Conservation (phyloP, 2,113 vertebrate species). For the Agelaius phoeniceus region DNA sequence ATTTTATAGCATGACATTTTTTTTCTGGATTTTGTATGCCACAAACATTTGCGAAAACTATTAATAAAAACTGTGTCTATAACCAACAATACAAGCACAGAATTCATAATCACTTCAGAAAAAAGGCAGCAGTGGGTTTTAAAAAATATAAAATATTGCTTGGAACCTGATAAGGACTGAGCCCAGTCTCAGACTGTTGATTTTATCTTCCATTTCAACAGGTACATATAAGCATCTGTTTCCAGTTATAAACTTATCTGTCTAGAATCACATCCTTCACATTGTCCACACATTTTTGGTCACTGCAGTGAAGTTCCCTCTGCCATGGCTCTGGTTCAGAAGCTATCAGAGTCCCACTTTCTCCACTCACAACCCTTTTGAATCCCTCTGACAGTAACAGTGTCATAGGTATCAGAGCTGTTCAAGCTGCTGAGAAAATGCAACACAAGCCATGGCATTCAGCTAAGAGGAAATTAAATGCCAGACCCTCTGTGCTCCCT, state of each 20-base stretch:
- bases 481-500: background rate
- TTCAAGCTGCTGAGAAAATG: background rate
- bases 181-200: background rate
- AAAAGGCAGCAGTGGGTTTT: background rate
- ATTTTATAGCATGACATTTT: background rate
- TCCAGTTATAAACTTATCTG: background rate
- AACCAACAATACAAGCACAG: background rate
- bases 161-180: background rate
- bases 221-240: background rate
- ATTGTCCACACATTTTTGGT: background rate
- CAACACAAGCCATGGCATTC: background rate
- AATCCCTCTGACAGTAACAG: background rate
- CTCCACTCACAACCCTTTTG: background rate
- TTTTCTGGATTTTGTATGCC: background rate
- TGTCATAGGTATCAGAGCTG: background rate
- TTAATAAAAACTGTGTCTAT: background rate
- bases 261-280: background rate
- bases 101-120: background rate
- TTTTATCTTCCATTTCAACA: background rate
- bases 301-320: background rate
- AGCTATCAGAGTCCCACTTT: background rate
- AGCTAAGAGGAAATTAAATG: background rate
- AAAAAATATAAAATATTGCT: background rate
- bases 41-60: background rate
- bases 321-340: background rate